Evolutionary conservation across 2,113 vertebrate species (phyloP).

Genomic region (Periophthalmus modestus): DNA sequence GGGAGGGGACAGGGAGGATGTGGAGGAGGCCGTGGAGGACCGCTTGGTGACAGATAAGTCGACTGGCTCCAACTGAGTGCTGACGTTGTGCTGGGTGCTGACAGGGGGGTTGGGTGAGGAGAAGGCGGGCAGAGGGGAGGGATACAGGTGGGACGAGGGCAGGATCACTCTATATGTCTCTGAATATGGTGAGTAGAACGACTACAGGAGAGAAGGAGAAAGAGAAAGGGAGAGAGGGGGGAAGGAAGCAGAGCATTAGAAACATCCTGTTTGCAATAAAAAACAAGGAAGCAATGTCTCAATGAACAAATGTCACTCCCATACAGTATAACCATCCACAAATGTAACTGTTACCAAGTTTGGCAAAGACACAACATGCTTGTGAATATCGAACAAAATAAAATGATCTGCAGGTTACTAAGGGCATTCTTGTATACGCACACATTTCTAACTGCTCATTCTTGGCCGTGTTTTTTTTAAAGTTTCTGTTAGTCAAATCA

Average conservation of each 20-base stretch:
- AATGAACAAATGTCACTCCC: neutral
- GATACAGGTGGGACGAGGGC: slow-evolving; percentile 65
- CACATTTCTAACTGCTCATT: neutral
- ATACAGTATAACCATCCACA: no score
- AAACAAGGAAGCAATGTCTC: slow-evolving; percentile 60
- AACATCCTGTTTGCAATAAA: slow-evolving; percentile 43
- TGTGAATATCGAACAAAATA: no score
- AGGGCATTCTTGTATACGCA: neutral
- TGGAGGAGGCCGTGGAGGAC: slow-evolving; percentile 78
- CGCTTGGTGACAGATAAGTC: slow-evolving; percentile 93
- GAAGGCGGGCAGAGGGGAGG: slow-evolving; percentile 52
- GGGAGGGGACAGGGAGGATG: slow-evolving; percentile 78
- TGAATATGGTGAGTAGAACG: slow-evolving; percentile 63
- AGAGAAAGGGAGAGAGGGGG: slow-evolving; percentile 36
- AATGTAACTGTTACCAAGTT: no score
- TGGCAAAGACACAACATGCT: neutral
- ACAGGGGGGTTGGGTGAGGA: slow-evolving; percentile 60
- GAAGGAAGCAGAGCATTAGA: slow-evolving; percentile 48
- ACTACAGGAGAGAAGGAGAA: slow-evolving; percentile 33
- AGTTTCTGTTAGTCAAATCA: neutral
- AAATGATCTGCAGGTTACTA: no score
- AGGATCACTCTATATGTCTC: slow-evolving; percentile 71
- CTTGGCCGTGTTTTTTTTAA: neutral
- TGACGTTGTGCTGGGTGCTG: slow-evolving; percentile 67
- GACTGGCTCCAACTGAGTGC: slow-evolving; percentile 89